Base-by-base conservation (phyloP, 2,113 vertebrate species). In the Peromyscus maniculatus region DNA sequence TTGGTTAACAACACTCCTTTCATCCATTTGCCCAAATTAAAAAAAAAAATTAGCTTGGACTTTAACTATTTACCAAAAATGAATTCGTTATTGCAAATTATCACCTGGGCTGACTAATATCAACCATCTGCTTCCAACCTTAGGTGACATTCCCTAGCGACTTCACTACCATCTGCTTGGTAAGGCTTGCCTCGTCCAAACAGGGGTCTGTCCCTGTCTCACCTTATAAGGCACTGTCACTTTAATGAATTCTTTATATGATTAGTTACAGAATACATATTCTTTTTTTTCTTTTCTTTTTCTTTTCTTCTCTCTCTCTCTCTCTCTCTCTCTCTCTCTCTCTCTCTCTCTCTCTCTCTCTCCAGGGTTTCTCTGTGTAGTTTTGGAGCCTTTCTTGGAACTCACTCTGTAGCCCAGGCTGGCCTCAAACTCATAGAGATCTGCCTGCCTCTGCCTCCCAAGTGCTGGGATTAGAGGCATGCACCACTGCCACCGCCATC, bases 11-110 rank as follows among this genome's bases (percentile, higher is more conserved):
- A 31, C 46, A 88, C 49, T 36, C n/a, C 36, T 75, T 77, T 87
- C 62, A 84, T 3, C 9, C 7, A 92, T 16, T 92, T 95, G 21
- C 39, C 26, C 19, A 74, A 52, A 71, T 12, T 26, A 62, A 49
- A 94, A 91, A 19, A 93, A 93, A 22, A 39, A 91, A 91, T 52
- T 17, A 83, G 52, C 26, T 31, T 93, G 36, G 52, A 80, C 9
- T 71, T 21, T 31, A 43, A 26, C 57, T 91, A 64, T 17, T 55
- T 87, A 72, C 79, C 46, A 87, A 72, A 96, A 96, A 89, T 2
- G 3, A 93, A 49, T 71, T 59, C 5, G 0, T 79, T 64, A 75
- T 92, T 52, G 46, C 91, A n/a, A 87, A 46, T 31, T 91, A 75
- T 49, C 89, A 22, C 16, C 17, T 91, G 11, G 79, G 39, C 11